Conservation (phyloP, 2,888 invertebrate species). For the Dryococelus australis region DNA sequence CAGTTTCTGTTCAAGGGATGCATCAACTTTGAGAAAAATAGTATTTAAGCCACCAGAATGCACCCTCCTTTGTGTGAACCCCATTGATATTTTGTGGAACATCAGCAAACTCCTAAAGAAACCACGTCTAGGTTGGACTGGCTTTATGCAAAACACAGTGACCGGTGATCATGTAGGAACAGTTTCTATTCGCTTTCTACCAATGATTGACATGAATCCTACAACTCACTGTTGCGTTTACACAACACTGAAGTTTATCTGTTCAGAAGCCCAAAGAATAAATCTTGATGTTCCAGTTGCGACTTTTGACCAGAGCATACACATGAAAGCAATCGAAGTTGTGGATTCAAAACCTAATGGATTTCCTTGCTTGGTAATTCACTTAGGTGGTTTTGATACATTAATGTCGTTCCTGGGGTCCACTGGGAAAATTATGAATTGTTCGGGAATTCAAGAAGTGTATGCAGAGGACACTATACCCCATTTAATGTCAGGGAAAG, state of each 20-base stretch:
- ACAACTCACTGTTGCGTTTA: not conserved
- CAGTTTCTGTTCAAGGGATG: not conserved
- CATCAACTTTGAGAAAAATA: not conserved
- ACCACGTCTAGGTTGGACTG: not conserved
- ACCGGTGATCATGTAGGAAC: not conserved
- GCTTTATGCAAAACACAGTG: not conserved
- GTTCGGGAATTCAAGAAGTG: not conserved
- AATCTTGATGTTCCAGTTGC: not conserved
- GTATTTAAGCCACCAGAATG: not conserved
- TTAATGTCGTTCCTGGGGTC: not conserved
- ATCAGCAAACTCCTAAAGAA: not conserved
- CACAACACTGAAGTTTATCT: not conserved
- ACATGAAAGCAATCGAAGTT: not conserved
- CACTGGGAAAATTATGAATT: not conserved
- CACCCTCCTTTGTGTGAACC: not conserved
- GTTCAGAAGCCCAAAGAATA: not conserved
- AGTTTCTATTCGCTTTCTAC: not conserved
- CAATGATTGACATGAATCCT: not conserved
- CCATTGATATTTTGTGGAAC: not conserved
- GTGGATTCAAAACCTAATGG: not conserved
- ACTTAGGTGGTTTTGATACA: not conserved
- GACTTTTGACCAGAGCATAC: not conserved
- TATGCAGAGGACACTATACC: not conserved
- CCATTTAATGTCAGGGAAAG: conserved; percentile 3
- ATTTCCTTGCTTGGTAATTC: not conserved